Percentiles rank a stretch among this genome's conserved stretches.
Evolutionary conservation across 2,797 vertebrate species (phyloP).

Genomic region (Oreonectes daqikongensis): DNA sequence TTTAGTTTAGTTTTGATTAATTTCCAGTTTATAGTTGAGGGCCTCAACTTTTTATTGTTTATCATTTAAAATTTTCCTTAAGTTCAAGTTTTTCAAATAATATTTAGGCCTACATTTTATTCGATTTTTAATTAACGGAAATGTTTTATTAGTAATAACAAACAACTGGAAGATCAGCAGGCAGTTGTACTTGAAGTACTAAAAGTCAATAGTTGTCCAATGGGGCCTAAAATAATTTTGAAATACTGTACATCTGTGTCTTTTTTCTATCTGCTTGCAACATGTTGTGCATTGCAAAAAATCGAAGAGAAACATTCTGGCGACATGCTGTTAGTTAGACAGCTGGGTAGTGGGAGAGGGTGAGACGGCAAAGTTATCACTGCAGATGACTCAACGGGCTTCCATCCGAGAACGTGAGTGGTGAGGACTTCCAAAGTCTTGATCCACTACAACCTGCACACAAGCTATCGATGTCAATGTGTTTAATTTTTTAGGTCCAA

Average conservation of each 20-base stretch:
- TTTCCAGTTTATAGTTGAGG: too few relatives aligned
- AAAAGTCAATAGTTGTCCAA: not conserved
- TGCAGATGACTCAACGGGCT: slow-evolving; percentile 57
- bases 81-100: too few relatives aligned
- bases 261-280: slow-evolving; percentile 18
- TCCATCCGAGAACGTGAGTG: slow-evolving; percentile 43
- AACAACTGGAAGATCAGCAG: not conserved
- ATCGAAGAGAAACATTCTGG: slow-evolving; percentile 23
- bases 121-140: too few relatives aligned
- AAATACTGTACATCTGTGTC: slow-evolving; percentile 15
- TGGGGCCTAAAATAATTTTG: not conserved
- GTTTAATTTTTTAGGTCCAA: slow-evolving; percentile 18
- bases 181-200: not conserved
- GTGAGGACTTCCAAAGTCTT: slow-evolving; percentile 24
- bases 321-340: slow-evolving; percentile 51
- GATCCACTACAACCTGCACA: slow-evolving; percentile 45
- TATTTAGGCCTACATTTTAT: too few relatives aligned
- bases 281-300: slow-evolving; percentile 2
- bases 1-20: too few relatives aligned
- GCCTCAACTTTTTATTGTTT: too few relatives aligned
- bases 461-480: slow-evolving; percentile 26
- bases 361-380: slow-evolving; percentile 60
- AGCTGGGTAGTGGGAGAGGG: slow-evolving; percentile 63
- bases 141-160: not conserved
- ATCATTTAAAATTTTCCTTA: too few relatives aligned